These are phyloP conservation scores for Amphipyra tragopoginis DNA, from an alignment of 2,888 invertebrate species.

Conservation along the genomic window DNA sequence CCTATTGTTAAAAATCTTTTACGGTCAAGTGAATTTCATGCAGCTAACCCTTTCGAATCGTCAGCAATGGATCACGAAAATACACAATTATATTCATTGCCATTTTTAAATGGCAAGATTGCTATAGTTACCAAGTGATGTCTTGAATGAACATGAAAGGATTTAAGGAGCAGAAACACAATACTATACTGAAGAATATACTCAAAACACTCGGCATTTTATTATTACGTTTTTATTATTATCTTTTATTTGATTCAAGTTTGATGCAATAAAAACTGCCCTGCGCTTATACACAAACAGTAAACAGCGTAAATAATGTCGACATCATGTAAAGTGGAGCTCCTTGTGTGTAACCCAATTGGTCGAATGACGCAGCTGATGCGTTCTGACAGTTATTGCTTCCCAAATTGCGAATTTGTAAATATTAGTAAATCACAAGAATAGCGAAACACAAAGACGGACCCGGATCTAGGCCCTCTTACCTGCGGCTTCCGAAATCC, in stretches of 20 bases:
- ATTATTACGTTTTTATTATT: conserved; percentile 37
- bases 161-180: conserved; percentile 37
- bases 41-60: conserved; percentile 62
- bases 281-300: conserved; percentile 48
- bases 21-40: conserved; percentile 64
- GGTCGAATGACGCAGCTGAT: conserved; percentile 83
- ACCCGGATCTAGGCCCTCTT: conserved; percentile 87
- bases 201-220: conserved; percentile 36
- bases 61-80: conserved; percentile 56
- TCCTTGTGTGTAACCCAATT: conserved; percentile 75
- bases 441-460: conserved; percentile 76
- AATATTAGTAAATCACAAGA: conserved; percentile 83
- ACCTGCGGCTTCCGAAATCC: conserved; percentile 89
- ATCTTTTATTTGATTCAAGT: conserved; percentile 40
- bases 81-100: conserved; percentile 61
- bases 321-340: conserved; percentile 54
- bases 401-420: conserved; percentile 86
- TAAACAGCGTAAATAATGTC: conserved; percentile 63
- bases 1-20: conserved; percentile 59
- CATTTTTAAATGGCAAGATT: conserved; percentile 52
- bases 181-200: conserved; percentile 35
- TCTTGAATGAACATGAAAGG: conserved; percentile 37
- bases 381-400: conserved; percentile 84
- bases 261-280: conserved; percentile 45
- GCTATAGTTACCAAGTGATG: conserved; percentile 48